phyloP scores from a whole-genome alignment of 2,113 vertebrate species.

The Tichodroma muraria region DNA sequence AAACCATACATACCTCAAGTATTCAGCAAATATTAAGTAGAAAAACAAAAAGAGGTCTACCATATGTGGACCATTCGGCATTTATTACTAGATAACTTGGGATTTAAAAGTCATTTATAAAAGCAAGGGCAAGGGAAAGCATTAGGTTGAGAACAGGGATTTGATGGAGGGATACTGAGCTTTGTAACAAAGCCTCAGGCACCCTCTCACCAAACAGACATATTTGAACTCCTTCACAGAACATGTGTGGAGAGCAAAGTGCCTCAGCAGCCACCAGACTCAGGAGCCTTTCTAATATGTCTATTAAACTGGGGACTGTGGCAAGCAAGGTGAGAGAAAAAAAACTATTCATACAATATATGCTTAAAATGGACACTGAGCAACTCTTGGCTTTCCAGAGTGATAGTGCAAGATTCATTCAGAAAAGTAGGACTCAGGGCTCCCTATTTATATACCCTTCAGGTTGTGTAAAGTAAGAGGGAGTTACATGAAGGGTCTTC shows the following conservation, averaged over 20 bases:
- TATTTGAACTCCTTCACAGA: not conserved
- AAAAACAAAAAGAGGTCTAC: not conserved
- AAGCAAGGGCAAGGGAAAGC: not conserved
- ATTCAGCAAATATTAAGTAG: constrained; percentile 24
- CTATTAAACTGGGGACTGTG: not conserved
- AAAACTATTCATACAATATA: not conserved
- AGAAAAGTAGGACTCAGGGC: not conserved
- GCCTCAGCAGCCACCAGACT: not conserved
- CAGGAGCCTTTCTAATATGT: not conserved
- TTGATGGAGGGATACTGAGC: not conserved
- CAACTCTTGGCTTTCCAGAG: not conserved
- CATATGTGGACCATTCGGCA: not conserved
- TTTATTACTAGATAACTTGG: not conserved
- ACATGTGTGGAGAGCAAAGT: not conserved
- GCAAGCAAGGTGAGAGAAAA: not conserved
- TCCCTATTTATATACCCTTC: not conserved
- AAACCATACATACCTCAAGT: not conserved
- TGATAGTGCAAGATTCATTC: not conserved
- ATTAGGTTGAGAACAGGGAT: not conserved
- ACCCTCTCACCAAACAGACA: not conserved
- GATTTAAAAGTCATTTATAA: not conserved
- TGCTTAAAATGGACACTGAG: not conserved
- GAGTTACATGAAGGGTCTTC: not conserved
- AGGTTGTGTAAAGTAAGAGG: not conserved
- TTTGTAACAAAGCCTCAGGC: not conserved